Conservation (phyloP, 2,113 vertebrate genomes). For the Takifugu flavidus region DNA sequence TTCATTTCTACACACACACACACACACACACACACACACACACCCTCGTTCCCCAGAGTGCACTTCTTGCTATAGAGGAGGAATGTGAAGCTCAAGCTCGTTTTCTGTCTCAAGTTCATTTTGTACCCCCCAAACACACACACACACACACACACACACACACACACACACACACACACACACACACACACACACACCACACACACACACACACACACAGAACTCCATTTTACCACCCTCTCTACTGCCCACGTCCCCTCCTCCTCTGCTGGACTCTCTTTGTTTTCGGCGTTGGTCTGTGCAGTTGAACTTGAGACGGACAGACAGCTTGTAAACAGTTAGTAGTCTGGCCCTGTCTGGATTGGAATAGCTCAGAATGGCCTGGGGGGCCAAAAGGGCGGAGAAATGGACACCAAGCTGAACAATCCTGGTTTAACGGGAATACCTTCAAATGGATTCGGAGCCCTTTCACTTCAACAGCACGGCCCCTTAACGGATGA, state of each 20-base stretch:
- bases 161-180: conserved; percentile 12
- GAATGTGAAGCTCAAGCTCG: conserved; percentile 56
- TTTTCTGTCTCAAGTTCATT: conserved; percentile 66
- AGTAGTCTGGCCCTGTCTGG: conserved; percentile 79
- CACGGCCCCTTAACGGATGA: not conserved
- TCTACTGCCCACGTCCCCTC: conserved; percentile 14
- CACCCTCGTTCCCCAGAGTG: conserved; percentile 36
- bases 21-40: conserved; percentile 27
- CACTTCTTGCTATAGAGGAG: conserved; percentile 48
- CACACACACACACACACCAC: conserved; percentile 15
- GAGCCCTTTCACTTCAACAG: not conserved
- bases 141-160: not conserved
- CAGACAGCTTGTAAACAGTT: conserved; percentile 79
- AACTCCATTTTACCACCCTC: conserved; percentile 18
- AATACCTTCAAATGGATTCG: conserved; percentile 4
- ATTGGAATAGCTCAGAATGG: conserved; percentile 41
- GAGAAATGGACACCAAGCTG: conserved; percentile 23
- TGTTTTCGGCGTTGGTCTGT: conserved; percentile 70
- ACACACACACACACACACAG: conserved; percentile 12
- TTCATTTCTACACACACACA: conserved; percentile 4
- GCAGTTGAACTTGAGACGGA: conserved; percentile 83
- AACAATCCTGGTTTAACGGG: conserved; percentile 21
- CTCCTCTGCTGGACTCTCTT: conserved; percentile 42
- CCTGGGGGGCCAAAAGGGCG: conserved; percentile 22
- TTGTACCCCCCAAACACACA: conserved; percentile 25